Conservation (phyloP, 2,888 invertebrate species). For the Andrena chrysosceles region DNA sequence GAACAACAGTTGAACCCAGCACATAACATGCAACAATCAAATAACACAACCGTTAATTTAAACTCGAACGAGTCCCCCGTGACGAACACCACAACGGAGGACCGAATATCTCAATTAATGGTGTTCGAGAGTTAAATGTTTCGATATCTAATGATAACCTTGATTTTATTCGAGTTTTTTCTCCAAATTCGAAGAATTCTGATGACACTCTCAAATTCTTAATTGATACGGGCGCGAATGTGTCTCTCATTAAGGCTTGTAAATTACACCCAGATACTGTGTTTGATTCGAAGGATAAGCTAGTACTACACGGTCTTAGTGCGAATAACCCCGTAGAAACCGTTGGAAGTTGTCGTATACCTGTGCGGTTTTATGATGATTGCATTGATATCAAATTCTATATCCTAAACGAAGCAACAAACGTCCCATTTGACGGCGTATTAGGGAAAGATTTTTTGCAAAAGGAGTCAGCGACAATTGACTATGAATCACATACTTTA, state of each 20-base stretch:
- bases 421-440: conserved; percentile 4
- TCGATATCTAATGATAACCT: not conserved
- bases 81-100: conserved; percentile 11
- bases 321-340: not conserved
- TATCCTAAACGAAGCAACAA: conserved; percentile 5
- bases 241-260: conserved; percentile 22
- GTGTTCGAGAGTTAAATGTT: too few relatives aligned
- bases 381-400: not conserved
- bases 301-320: conserved; percentile 9
- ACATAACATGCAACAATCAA: not conserved
- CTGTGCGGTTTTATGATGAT: not conserved
- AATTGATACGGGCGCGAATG: not conserved
- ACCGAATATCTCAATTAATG: not conserved
- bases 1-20: not conserved
- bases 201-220: not conserved
- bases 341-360: conserved; percentile 22
- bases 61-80: conserved; percentile 16
- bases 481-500: not conserved
- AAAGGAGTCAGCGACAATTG: conserved; percentile 13
- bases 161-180: conserved; percentile 3
- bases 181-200: not conserved
- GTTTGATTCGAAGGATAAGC: conserved; percentile 13
- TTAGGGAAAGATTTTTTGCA: not conserved
- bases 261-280: not conserved
- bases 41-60: conserved; percentile 18